Percentiles rank a stretch among this genome's conserved stretches.
phyloP scores from a whole-genome alignment of 2,888 invertebrate genomes.

The Hypselothyrea guttata region DNA sequence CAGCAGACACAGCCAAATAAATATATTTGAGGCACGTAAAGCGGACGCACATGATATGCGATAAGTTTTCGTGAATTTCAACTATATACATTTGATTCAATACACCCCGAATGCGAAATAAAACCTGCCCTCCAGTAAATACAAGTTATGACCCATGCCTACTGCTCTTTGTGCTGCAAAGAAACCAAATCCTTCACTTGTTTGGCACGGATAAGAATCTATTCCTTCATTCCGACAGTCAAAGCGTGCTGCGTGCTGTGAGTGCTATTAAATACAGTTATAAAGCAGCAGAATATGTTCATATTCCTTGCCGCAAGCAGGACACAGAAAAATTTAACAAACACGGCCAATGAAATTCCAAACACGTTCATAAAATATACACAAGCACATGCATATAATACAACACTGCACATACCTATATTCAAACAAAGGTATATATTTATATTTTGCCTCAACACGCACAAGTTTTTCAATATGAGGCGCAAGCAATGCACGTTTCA shows the following conservation, averaged over 20 bases:
- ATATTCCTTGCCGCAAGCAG: slow-evolving; percentile 24
- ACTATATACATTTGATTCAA: slow-evolving; percentile 29
- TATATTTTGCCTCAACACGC: slow-evolving; percentile 36
- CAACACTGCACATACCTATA: slow-evolving; percentile 7
- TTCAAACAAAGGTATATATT: slow-evolving; percentile 20
- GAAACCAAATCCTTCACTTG: slow-evolving; percentile 37
- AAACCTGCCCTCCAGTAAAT: slow-evolving; percentile 33
- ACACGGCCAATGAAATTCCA: slow-evolving; percentile 47
- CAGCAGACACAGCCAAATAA: slow-evolving; percentile 22
- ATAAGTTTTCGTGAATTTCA: slow-evolving; percentile 38
- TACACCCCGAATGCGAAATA: slow-evolving; percentile 40
- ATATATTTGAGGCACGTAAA: slow-evolving; percentile 58
- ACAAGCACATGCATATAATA: slow-evolving; percentile 9
- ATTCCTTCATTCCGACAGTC: no score
- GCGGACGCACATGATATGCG: slow-evolving; percentile 39
- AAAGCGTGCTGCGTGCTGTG: slow-evolving; percentile 8
- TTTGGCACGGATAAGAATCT: slow-evolving; percentile 1
- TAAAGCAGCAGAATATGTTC: slow-evolving; percentile 46
- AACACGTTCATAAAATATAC: slow-evolving; percentile 57
- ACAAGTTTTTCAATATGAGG: slow-evolving; percentile 36
- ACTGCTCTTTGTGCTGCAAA: slow-evolving; percentile 19
- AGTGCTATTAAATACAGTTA: slow-evolving; percentile 54
- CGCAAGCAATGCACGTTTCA: slow-evolving; percentile 55
- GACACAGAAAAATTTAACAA: slow-evolving; percentile 16
- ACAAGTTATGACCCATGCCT: slow-evolving; percentile 45